Evolutionary conservation across 1,140 invertebrate species (phyloP).

Genomic region (Aphidius gifuensis): DNA sequence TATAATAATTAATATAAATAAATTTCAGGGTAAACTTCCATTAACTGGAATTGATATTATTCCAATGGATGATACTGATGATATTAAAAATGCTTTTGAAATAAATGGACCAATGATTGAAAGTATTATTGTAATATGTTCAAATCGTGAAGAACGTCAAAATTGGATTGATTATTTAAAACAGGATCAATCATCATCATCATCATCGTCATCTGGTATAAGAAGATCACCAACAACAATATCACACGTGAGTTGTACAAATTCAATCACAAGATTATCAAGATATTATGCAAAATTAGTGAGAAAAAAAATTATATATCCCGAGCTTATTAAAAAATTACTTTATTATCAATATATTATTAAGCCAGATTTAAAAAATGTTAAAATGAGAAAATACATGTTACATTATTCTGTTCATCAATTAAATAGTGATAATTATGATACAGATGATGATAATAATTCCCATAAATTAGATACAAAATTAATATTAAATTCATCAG

Average conservation of each 20-base stretch:
- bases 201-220: constrained; percentile 37
- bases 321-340: constrained; percentile 69
- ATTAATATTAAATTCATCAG: not conserved
- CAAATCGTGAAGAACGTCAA: constrained; percentile 77
- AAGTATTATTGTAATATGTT: constrained; percentile 81
- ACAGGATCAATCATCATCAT: constrained; percentile 59
- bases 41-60: constrained; percentile 79
- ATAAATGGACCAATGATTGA: constrained; percentile 88
- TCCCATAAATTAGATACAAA: not conserved
- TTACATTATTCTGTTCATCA: constrained; percentile 44
- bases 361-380: constrained; percentile 45
- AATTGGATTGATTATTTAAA: constrained; percentile 80
- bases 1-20: not conserved
- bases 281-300: constrained; percentile 72
- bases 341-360: constrained; percentile 63
- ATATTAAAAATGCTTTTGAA: constrained; percentile 86
- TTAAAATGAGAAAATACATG: constrained; percentile 46
- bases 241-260: constrained; percentile 52
- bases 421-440: constrained; percentile 18
- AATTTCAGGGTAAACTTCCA: constrained; percentile 78
- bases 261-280: constrained; percentile 61
- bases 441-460: constrained; percentile 9
- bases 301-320: constrained; percentile 66
- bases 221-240: constrained; percentile 49
- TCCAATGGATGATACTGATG: constrained; percentile 75